Evolutionary conservation across 2,113 vertebrate genomes (phyloP), one percentile per base, ranked within the genome.

Genomic region (Rhegmatorhina hoffmannsi): DNA sequence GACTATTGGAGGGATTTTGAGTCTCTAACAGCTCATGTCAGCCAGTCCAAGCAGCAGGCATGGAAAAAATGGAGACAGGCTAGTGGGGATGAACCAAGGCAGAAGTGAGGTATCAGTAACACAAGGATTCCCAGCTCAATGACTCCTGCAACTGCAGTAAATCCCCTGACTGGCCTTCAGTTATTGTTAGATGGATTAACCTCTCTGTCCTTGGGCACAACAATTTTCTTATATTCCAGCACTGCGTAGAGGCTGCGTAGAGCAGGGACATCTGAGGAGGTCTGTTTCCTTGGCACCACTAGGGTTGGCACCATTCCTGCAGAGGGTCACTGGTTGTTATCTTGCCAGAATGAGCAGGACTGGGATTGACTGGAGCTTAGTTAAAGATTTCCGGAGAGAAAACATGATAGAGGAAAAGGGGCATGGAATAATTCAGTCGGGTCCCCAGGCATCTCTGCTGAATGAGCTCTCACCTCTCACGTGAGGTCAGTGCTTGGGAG

Each of bases 341-440:
- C 40, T 29, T 60, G 59, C 25, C 46, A 62, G 63, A 33, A 36
- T 9, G 73, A 53, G 29, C 69, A 73, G 67, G 46, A 85, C 29
- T 5, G 5, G 31, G 23, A 62, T 53, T 1, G 0, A 17, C 4
- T 80, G 47, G 67, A 67, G 43, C n/a, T 84, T 33, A 67, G 33
- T 7, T 7, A 74, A 84, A 81, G 7, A 14, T 44, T 86, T 84
- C 50, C 52, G 49, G 55, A 25, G 58, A 38, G 36, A n/a, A 86
- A 74, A 64, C 14, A 6, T 0, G 5, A 19, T 12, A 44, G 50
- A 78, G 34, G 64, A 75, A 38, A 66, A 40, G 24, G 29, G 34
- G 33, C 3, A 3, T 0, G 2, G 10, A 46, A 38, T 55, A 63
- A 55, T 67, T 63, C 0, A 0, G 4, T 12, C 16, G 8, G 17